A percentile compares a stretch with the other conserved stretches of the same genome.
phyloP scores from a whole-genome alignment of 2,797 vertebrate species.

The Lerista edwardsae region DNA sequence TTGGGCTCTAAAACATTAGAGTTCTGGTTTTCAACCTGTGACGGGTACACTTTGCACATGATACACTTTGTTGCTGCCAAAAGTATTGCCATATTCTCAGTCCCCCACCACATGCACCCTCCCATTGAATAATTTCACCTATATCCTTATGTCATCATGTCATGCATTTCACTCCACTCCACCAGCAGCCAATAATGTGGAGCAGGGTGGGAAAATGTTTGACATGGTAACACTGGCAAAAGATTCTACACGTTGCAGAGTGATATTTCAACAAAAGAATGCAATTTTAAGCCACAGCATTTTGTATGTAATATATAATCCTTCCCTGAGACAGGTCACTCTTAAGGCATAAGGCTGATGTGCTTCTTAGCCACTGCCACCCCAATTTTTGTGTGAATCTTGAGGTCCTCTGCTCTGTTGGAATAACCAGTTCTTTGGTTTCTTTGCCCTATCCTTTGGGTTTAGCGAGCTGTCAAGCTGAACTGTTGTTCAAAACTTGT shows the following conservation, averaged over 20 bases:
- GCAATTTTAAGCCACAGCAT: neutral
- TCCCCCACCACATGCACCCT: too few relatives aligned
- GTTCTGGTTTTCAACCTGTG: too few relatives aligned
- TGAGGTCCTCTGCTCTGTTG: neutral
- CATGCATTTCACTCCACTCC: neutral
- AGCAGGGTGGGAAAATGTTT: neutral
- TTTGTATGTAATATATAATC: neutral
- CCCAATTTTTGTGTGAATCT: neutral
- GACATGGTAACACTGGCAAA: neutral
- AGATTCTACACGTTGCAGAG: neutral
- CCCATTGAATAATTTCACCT: neutral
- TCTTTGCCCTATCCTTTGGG: neutral
- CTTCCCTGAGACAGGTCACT: neutral
- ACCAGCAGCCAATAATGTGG: neutral
- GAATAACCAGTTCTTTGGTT: neutral
- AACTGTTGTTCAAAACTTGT: neutral
- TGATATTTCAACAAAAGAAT: neutral
- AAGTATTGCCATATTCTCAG: too few relatives aligned
- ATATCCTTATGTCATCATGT: neutral
- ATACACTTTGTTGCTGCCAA: neutral
- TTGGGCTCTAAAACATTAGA: too few relatives aligned
- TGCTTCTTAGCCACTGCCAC: neutral
- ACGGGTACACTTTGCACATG: neutral
- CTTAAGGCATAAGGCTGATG: neutral
- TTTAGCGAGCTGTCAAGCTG: neutral